Percentiles rank a stretch among this genome's conserved stretches.
These are phyloP conservation scores for Phrynocephalus forsythii DNA, from an alignment of 2,797 vertebrate species.

Conservation along the genomic window DNA sequence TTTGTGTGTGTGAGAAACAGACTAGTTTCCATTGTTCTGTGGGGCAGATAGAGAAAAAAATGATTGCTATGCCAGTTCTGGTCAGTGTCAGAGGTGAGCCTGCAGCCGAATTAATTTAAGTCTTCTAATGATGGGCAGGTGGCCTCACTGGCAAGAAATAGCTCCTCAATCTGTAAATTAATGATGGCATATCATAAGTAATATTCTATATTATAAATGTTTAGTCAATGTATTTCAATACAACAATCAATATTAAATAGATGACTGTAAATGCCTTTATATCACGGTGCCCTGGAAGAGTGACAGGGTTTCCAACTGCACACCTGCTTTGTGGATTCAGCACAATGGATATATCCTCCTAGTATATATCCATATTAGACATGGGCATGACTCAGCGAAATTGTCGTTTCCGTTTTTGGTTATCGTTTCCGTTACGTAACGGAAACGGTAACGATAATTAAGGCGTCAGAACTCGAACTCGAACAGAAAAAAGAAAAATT, in stretches of 20 bases:
- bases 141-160: constrained; percentile 56
- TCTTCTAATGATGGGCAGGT: constrained; percentile 50
- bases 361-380: not conserved
- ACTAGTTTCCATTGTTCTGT: constrained; percentile 61
- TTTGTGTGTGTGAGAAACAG: not conserved
- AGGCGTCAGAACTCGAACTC: too few species aligned
- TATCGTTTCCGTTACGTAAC: too few species aligned
- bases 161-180: constrained; percentile 42
- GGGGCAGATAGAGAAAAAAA: constrained; percentile 52
- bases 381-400: too few species aligned
- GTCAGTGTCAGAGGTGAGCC: constrained; percentile 49
- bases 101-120: constrained; percentile 63
- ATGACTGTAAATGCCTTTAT: constrained; percentile 7
- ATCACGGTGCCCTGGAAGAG: not conserved
- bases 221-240: constrained; percentile 26
- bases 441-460: too few species aligned
- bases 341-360: not conserved
- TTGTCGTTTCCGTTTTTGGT: too few species aligned
- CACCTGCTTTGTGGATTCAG: not conserved
- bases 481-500: too few species aligned
- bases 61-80: constrained; percentile 24
- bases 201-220: constrained; percentile 16
- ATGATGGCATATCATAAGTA: constrained; percentile 6
- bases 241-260: constrained; percentile 4
- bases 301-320: not conserved